A percentile compares a stretch with the other conserved stretches of the same genome.
These are phyloP conservation scores for Taenaris catops DNA, from an alignment of 2,888 invertebrate genomes.

Conservation along the genomic window DNA sequence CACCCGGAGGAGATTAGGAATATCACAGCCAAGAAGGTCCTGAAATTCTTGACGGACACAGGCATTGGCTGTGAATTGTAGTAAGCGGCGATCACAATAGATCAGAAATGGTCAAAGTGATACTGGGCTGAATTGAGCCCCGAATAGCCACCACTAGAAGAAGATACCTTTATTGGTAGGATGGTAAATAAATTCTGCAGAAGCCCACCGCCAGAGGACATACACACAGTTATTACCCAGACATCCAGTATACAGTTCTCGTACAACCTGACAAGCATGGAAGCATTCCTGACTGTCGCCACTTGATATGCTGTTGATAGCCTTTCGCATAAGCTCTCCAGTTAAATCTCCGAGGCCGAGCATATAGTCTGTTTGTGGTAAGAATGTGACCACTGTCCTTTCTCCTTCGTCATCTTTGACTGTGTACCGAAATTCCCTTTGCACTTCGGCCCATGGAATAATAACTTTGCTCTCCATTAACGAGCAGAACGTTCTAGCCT, in stretches of 20 bases:
- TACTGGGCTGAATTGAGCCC: no score
- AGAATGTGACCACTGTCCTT: conserved; percentile 40
- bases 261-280: conserved; percentile 85
- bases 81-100: no score
- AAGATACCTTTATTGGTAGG: no score
- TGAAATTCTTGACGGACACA: no score
- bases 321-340: conserved; percentile 94
- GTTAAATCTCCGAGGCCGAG: conserved; percentile 92
- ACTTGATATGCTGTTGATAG: conserved; percentile 89
- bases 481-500: conserved; percentile 89
- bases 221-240: no score
- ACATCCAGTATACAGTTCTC: conserved; percentile 82
- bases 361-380: conserved; percentile 80
- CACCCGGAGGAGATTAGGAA: no score
- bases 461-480: conserved; percentile 82
- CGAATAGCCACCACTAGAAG: no score
- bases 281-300: conserved; percentile 87
- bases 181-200: no score
- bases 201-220: no score
- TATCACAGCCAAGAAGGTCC: no score
- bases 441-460: conserved; percentile 80
- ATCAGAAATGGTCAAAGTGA: no score
- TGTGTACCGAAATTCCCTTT: conserved; percentile 71
- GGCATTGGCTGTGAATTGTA: no score
- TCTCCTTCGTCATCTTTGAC: conserved; percentile 33